Evolutionary conservation across 2,113 vertebrate genomes (phyloP), one percentile per base, ranked within the genome.

Genomic region (Archocentrus centrarchus): DNA sequence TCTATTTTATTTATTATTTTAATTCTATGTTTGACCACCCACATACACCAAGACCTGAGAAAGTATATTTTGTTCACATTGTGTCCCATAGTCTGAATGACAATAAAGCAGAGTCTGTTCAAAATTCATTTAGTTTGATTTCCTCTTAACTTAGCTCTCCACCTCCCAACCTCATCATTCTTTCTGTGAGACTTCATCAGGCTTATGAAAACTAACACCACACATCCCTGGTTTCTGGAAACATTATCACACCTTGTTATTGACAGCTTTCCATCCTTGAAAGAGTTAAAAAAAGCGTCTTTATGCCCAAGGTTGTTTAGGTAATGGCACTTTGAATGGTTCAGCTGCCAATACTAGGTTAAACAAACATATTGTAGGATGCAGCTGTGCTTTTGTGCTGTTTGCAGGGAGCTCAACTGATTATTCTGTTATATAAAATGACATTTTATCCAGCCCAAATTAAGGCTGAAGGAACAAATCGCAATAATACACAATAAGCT

Each of bases 151-250:
- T 32, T 8, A 41, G 30, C 59, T 18, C 32, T 13, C 17, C 14
- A 70, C 9, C 59, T 20, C 11, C 41, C 24, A 63, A 32, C 47
- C 15, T 75, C n/a, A 63, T 58, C 1, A 44, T 41, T 41, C 17
- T 4, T 22, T 63, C 10, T 64, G 27, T 80, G 37, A 80, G 62
- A 80, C 22, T 59, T 50, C 63, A 77, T 77, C 15, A 58, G 53
- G 11, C 3, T 68, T 61, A 30, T 22, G 32, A 55, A 39, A 79
- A 64, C 32, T 39, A 11, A 22, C 30, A 2, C 0, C 59, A 10
- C 8, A 24, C 61, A 70, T 15, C 22, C 17, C 22, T 32, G 5
- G 22, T 57, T 79, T 75, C 44, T 57, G 66, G 30, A 62, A 27
- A 47, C 24, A 70, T 62, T 39, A 62, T 44, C 41, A 20, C 17